Evolutionary conservation across 2,888 invertebrate genomes (phyloP).

Genomic region (Drosophila longiperda): DNA sequence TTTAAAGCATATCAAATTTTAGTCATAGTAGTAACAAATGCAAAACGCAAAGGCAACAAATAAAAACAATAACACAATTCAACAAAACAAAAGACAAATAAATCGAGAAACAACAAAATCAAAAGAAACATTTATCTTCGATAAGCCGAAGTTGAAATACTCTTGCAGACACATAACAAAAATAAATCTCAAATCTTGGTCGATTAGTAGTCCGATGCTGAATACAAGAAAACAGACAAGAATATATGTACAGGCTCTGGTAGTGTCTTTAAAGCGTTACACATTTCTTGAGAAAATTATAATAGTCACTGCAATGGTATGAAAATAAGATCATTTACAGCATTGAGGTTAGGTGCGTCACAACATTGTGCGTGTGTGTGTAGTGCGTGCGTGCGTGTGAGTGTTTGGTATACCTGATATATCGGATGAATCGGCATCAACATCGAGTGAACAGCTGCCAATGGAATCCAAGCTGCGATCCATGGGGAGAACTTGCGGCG

Average conservation of each 20-base stretch:
- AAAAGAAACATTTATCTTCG: slow-evolving; percentile 12
- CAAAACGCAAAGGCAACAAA: slow-evolving; percentile 31
- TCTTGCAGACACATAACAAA: background rate
- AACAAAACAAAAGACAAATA: slow-evolving; percentile 32
- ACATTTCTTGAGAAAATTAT: background rate
- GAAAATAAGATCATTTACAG: slow-evolving; percentile 18
- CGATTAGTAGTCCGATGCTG: background rate
- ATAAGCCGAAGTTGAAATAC: slow-evolving; percentile 4
- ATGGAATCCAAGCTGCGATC: slow-evolving; percentile 93
- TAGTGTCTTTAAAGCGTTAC: background rate
- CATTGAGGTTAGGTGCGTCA: slow-evolving; percentile 44
- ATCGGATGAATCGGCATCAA: slow-evolving; percentile 90
- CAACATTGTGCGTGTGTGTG: background rate
- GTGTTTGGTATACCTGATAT: slow-evolving; percentile 87
- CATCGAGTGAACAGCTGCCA: slow-evolving; percentile 94
- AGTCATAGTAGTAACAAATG: slow-evolving; percentile 20
- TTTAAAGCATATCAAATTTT: background rate
- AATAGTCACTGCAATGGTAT: background rate
- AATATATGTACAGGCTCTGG: background rate
- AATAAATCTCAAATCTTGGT: background rate
- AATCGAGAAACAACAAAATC: slow-evolving; percentile 9
- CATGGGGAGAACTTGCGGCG: slow-evolving; percentile 85
- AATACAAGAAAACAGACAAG: background rate
- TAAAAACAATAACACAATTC: slow-evolving; percentile 19
- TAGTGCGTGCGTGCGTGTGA: background rate